Base-by-base conservation (phyloP, 1,140 invertebrate genomes). In the Pseudomyrmex gracilis region DNA sequence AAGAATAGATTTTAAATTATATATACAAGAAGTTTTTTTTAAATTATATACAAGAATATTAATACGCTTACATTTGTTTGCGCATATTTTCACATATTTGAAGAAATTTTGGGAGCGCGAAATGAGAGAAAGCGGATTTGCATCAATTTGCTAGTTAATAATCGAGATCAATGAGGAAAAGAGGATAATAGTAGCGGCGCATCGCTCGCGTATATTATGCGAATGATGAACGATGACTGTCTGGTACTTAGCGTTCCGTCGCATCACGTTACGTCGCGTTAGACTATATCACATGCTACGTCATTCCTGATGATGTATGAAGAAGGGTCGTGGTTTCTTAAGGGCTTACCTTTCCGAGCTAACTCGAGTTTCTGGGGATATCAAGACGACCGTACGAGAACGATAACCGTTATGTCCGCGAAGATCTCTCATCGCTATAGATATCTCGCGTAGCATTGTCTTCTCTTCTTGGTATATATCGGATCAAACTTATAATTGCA, bases 211-310 rank as follows among this genome's bases (percentile, higher is more conserved):
- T 80, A 76, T 87, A 76, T 87, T 87, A 84, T 57, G 71, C 67
- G 61, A 87, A 74, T 55, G 78, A 88, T 63, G 88, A 85, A 89
- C 68, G 86, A 88, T 86, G 71, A 89, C 71, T 82, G 70, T 82
- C 60, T 76, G 61, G 61, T 55, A 73, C 45, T 77, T 24, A 74
- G 34, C 64, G 86, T 87, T 47, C 43, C 53, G 64, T 84, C 57
- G 12, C 34, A 22, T 82, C 60, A 43, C 66, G 66, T 82, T 84
- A 76, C 78, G 43, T 80, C 49, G 45, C 57, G 58, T 74, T 70
- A 80, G 43, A 60, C 53, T 64, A 43, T 34, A 61, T 66, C 68
- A 58, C 77, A 49, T 83, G 70, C 83, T 70, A 73, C 67, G 87
- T 85, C 83, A 82, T 85, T 88, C 71, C 49, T 60, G 76, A 64